These are phyloP conservation scores for Tiliqua scincoides DNA, from an alignment of 2,113 vertebrate species.

Conservation along the genomic window DNA sequence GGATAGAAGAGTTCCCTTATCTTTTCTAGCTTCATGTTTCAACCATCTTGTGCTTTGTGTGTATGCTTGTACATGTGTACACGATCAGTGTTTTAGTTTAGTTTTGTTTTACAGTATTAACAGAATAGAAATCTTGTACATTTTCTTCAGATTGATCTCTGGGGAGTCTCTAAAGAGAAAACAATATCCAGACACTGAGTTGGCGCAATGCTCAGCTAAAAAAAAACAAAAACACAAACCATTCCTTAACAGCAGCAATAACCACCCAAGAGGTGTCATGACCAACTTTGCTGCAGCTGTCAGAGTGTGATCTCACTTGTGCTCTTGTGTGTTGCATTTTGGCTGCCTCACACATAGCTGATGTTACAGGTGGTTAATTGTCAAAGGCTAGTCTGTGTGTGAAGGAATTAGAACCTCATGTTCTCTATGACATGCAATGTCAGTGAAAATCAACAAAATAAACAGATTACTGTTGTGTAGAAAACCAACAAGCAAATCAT, in stretches of 20 bases:
- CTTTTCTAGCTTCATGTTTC: conserved; percentile 43
- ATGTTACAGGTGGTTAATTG: conserved; percentile 28
- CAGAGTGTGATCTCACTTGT: conserved; percentile 41
- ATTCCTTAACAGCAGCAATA: conserved; percentile 63
- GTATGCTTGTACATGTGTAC: too few species aligned
- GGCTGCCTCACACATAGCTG: conserved; percentile 25
- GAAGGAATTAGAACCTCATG: neutral
- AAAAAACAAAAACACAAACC: conserved; percentile 64
- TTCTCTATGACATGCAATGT: neutral
- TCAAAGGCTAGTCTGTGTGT: neutral
- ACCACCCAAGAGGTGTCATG: conserved; percentile 51
- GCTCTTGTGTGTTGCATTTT: conserved; percentile 50
- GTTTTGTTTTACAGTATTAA: conserved; percentile 28
- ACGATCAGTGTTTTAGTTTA: neutral
- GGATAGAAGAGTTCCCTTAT: conserved; percentile 31
- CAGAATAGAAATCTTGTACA: conserved; percentile 53
- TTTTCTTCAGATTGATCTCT: conserved; percentile 58
- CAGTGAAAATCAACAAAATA: conserved; percentile 14
- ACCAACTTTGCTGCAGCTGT: conserved; percentile 59
- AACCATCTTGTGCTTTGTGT: neutral
- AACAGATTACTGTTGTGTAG: neutral
- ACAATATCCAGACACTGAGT: conserved; percentile 56
- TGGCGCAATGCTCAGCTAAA: conserved; percentile 56
- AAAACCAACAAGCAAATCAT: neutral
- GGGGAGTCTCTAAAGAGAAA: conserved; percentile 61